phyloP scores from a whole-genome alignment of 1,140 invertebrate species.

The Portunus trituberculatus region DNA sequence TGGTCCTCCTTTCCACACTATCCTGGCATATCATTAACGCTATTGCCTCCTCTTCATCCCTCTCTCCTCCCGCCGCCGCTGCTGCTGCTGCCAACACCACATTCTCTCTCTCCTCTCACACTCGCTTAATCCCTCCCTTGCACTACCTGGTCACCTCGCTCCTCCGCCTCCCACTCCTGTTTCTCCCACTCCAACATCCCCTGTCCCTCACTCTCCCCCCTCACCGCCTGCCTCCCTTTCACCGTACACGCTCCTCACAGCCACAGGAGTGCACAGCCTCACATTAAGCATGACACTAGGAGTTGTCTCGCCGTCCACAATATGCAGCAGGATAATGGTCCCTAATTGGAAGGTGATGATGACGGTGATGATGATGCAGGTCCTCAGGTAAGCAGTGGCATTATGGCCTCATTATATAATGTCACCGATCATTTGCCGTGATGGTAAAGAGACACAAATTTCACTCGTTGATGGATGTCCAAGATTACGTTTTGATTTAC shows the following conservation, averaged over 20 bases:
- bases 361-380: constrained; percentile 62
- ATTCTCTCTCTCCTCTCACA: constrained; percentile 9
- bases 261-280: background rate
- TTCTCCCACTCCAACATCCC: background rate
- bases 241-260: background rate
- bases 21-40: constrained; percentile 10
- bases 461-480: constrained; percentile 44
- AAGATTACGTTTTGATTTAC: constrained; percentile 45
- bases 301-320: constrained; percentile 45
- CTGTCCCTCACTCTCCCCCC: background rate
- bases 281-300: constrained; percentile 57
- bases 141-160: background rate
- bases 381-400: constrained; percentile 31
- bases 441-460: constrained; percentile 65
- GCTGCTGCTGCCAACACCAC: background rate
- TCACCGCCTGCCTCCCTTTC: background rate
- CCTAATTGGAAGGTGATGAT: constrained; percentile 63
- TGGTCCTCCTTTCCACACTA: background rate
- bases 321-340: constrained; percentile 39
- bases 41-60: constrained; percentile 1
- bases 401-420: constrained; percentile 57
- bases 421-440: constrained; percentile 61
- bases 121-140: background rate
- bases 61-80: background rate
- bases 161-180: background rate